Evolutionary conservation across 2,797 vertebrate genomes (phyloP), one percentile per base, ranked within the genome.

Genomic region (Crypturellus tataupa): DNA sequence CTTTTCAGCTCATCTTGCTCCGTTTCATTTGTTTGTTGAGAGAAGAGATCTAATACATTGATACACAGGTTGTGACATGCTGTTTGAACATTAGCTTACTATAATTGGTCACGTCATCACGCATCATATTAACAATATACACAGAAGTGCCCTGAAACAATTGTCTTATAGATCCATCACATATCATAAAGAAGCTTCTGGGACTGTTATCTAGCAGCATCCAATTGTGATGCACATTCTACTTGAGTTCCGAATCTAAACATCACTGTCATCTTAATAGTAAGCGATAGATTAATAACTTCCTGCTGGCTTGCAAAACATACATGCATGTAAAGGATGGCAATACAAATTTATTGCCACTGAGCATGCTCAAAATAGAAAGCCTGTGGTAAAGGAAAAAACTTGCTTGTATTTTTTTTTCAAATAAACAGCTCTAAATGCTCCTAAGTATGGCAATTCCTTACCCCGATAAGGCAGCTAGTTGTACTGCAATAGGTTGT

Each of bases 51-150:
- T 98, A 98, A 98, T 98, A 97, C 97, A 98, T 98, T 98, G 98
- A 99, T 99, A 98, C 98, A 99, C 98, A 98, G 98, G 98, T 98
- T 99, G 98, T 99, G 99, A 99, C 99, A 98, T 98, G 98, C 98
- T 98, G 98, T 99, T 99, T 99, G 98, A 99, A 98, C 98, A 97
- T 98, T 97, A 97, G 98, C 98, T 97, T 97, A 90, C 98, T 98
- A 98, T 99, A 99, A 99, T 99, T 99, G 99, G 98, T 97, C 98
- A 98, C 97, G 98, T 99, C 99, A 98, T 98, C 98, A 98, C 97
- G 98, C 97, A 99, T 99, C 99, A 99, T 98, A 98, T 98, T 98
- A 98, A 98, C 98, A 97, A 98, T 97, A 98, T 97, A 98, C 98
- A 97, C 98, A 98, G 98, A 96, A 98, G 98, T 98, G 98, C 98